Evolutionary conservation across 64 coral and sea anemone species (phyloP).

Genomic region (Pocillopora verrucosa): DNA sequence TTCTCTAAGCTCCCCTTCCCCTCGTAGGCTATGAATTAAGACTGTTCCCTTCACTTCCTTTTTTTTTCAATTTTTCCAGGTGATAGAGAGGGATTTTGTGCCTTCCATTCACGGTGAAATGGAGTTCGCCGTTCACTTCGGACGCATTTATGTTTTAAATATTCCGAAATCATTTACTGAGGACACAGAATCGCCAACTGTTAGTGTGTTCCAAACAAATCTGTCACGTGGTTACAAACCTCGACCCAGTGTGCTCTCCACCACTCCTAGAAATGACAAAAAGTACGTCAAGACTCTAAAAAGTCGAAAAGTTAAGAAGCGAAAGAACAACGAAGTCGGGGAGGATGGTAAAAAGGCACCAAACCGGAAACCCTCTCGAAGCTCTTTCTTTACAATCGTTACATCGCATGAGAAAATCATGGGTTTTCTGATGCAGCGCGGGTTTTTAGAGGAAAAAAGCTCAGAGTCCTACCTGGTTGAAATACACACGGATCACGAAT

Average conservation of each 20-base stretch:
- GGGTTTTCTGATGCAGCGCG: constrained; percentile 32
- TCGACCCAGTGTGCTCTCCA: background rate
- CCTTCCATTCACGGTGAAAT: constrained; percentile 65
- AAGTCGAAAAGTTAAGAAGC: background rate
- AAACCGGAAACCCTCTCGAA: constrained; percentile 67
- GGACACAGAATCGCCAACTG: constrained; percentile 76
- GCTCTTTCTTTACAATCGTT: constrained; percentile 85
- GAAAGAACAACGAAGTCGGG: background rate
- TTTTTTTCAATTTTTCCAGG: background rate
- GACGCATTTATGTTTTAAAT: constrained; percentile 86
- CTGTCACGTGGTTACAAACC: constrained; percentile 72
- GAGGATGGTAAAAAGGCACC: constrained; percentile 10
- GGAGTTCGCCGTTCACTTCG: constrained; percentile 86
- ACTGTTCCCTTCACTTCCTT: background rate
- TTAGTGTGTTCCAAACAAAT: constrained; percentile 75
- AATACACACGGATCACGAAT: constrained; percentile 47
- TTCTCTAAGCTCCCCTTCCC: too few relatives aligned
- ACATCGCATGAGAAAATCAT: constrained; percentile 59
- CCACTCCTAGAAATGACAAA: background rate
- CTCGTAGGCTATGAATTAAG: too few relatives aligned
- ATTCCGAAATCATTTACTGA: constrained; percentile 94
- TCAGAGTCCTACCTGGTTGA: constrained; percentile 20
- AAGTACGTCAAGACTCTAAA: constrained; percentile 12
- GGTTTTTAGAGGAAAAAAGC: constrained; percentile 17
- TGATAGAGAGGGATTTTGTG: constrained; percentile 76